Base-by-base conservation (phyloP, 2,797 vertebrate genomes). In the Chanos chanos region DNA sequence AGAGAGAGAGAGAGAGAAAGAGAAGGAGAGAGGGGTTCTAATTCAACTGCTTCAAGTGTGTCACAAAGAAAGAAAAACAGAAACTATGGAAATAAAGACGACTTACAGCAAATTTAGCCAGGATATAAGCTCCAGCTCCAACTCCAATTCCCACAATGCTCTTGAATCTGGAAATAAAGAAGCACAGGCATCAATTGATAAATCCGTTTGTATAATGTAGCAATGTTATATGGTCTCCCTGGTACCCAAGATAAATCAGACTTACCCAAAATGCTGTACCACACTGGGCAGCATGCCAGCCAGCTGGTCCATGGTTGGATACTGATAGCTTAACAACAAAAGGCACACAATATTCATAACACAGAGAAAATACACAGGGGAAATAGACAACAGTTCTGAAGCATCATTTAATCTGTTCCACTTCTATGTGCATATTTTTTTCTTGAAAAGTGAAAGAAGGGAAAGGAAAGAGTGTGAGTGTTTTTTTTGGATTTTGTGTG, bases 241-340 rank as follows among this genome's bases (percentile, higher is more conserved):
- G n/a, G n/a, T n/a, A n/a, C n/a, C n/a, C n/a, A n/a, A n/a, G n/a
- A n/a, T n/a, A n/a, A n/a, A n/a, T 90, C 76, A n/a, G n/a, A n/a
- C n/a, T n/a, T n/a, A 99, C 96, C 96, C 95, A 0, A 99, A 99
- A 73, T 98, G 95, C 82, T 98, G 93, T 45, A 97, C 91, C 65
- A 98, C 94, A 0, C 92, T 95, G 70, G 96, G 92, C 44, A 99
- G 79, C 96, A 98, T 99, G 62, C 91, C 90, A 0, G 96, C 93
- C 81, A 99, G 68, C 81, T 98, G 94, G 77, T 99, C 96, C 96
- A 98, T 98, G 40, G 94, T 95, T 2, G 96, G 96, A 58, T 94
- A 99, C 87, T 97, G 94, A 84, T 96, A 98, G 75, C 96, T 98
- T 79, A 1, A 8, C n/a, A 31, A 72, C 19, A 64, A 18, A 33